Percentiles rank a stretch among this genome's conserved stretches.
Conservation (phyloP, 2,113 vertebrate genomes). For the Procavia capensis region DNA sequence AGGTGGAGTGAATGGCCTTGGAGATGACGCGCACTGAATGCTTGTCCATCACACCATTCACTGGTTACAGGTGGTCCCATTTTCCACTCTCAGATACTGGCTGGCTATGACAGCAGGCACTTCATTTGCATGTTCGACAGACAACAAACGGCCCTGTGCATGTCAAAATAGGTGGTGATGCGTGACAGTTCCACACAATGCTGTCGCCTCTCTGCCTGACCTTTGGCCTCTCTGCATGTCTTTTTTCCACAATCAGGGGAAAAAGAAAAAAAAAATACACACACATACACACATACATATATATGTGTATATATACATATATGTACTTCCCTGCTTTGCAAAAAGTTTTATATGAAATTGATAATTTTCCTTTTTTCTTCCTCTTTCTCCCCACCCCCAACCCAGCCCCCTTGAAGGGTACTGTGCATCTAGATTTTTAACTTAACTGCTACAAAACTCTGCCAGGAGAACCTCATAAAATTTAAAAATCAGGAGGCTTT, state of each 20-base stretch:
- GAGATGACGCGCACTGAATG: constrained; percentile 97
- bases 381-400: constrained; percentile 65
- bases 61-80: constrained; percentile 99
- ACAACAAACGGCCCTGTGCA: constrained; percentile 99
- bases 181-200: constrained; percentile 99
- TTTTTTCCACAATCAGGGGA: constrained; percentile 95
- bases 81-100: constrained; percentile 96
- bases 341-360: constrained; percentile 97
- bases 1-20: constrained; percentile 96
- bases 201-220: constrained; percentile 99
- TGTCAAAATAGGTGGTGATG: constrained; percentile 99
- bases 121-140: constrained; percentile 99
- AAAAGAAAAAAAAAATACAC: constrained; percentile 78
- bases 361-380: constrained; percentile 90
- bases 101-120: constrained; percentile 98
- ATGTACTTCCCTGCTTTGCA: constrained; percentile 93
- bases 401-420: constrained; percentile 79
- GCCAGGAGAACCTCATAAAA: constrained; percentile 85
- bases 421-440: constrained; percentile 81
- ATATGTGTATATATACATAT: neutral
- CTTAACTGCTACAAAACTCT: constrained; percentile 86
- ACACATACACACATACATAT: no score
- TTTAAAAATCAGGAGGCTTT: constrained; percentile 82
- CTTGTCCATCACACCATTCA: constrained; percentile 99
- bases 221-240: constrained; percentile 98